These are phyloP conservation scores for Gandaritis pyraliata DNA, from an alignment of 2,888 invertebrate species.

Conservation along the genomic window DNA sequence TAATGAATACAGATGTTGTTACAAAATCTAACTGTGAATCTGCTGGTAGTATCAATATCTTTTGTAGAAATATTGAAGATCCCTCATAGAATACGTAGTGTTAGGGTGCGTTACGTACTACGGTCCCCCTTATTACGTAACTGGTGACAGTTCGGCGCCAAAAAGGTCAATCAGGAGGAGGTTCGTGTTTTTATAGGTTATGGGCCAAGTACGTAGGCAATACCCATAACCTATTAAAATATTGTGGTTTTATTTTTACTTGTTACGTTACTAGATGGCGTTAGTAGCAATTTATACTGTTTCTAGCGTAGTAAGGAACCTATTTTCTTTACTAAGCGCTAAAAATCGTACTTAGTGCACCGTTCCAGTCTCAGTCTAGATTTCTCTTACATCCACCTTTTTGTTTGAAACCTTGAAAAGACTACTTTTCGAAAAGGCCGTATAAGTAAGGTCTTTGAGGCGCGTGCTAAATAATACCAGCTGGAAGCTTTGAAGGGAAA, in stretches of 20 bases:
- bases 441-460: conserved; percentile 15
- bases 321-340: no score
- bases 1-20: neutral
- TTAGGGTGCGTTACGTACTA: neutral
- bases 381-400: neutral
- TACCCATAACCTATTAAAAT: no score
- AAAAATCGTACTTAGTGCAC: no score
- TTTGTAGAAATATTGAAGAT: neutral
- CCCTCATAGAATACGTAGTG: neutral
- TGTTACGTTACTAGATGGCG: no score
- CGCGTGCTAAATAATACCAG: conserved; percentile 9
- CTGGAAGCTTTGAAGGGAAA: conserved; percentile 5
- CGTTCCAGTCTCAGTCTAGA: neutral
- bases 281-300: no score
- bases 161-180: no score
- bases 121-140: no score
- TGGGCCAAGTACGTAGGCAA: neutral
- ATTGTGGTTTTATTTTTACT: no score
- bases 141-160: no score
- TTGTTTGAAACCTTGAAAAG: conserved; percentile 25
- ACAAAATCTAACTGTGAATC: neutral
- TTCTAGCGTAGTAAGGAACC: no score
- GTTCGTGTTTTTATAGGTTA: no score
- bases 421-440: conserved; percentile 8
- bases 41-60: conserved; percentile 19